phyloP scores from a whole-genome alignment of 1,140 invertebrate species.

The Spodoptera litura region DNA sequence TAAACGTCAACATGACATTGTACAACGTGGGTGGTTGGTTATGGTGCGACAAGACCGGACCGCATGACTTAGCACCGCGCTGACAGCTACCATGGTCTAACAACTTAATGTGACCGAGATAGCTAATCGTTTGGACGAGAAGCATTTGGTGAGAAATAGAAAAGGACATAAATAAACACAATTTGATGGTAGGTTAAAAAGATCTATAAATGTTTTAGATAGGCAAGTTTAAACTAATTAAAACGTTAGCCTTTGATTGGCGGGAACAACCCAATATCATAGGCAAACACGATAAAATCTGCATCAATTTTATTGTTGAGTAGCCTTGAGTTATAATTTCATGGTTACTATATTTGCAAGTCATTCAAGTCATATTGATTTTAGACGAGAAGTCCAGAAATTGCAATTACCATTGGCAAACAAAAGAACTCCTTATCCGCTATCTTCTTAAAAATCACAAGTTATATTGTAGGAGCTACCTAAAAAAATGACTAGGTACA shows the following conservation, averaged over 20 bases:
- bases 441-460: too few relatives aligned
- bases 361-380: conserved; percentile 29
- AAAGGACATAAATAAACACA: not conserved
- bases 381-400: conserved; percentile 15
- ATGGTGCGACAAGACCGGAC: conserved; percentile 52
- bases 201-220: too few relatives aligned
- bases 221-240: not conserved
- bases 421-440: not conserved
- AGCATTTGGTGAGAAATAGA: not conserved
- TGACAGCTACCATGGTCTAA: conserved; percentile 53
- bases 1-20: conserved; percentile 45
- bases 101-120: conserved; percentile 45
- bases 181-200: not conserved
- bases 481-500: not conserved
- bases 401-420: not conserved
- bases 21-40: conserved; percentile 66
- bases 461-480: too few relatives aligned
- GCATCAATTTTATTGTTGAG: conserved; percentile 26
- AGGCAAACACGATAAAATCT: conserved; percentile 43
- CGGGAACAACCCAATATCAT: conserved; percentile 27
- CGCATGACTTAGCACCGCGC: conserved; percentile 49
- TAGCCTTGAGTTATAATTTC: conserved; percentile 44
- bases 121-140: conserved; percentile 32
- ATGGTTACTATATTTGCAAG: conserved; percentile 42
- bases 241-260: conserved; percentile 4